phyloP scores from a whole-genome alignment of 1,140 invertebrate genomes.

The Aphelenchoides avenae region DNA sequence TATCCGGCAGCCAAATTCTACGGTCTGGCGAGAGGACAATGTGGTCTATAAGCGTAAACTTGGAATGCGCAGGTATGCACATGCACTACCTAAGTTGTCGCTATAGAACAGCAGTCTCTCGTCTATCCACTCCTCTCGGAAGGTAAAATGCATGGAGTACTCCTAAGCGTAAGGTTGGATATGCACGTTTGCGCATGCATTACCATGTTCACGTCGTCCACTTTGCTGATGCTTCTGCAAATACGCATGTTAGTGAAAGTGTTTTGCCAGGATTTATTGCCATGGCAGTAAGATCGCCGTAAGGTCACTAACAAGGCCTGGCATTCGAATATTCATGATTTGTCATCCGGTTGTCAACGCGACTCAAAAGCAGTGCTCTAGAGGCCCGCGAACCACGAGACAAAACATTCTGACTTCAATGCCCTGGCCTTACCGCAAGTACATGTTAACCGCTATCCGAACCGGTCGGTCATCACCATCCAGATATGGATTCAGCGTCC shows the following conservation, averaged over 20 bases:
- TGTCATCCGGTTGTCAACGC: background rate
- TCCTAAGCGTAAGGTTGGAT: constrained; percentile 15
- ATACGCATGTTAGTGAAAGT: background rate
- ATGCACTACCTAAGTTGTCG: too few species aligned
- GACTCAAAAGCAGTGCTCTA: background rate
- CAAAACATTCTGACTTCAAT: constrained; percentile 4
- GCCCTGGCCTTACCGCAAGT: constrained; percentile 34
- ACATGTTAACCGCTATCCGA: constrained; percentile 73
- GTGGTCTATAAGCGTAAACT: too few species aligned
- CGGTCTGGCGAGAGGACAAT: constrained; percentile 42
- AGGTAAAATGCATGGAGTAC: constrained; percentile 72
- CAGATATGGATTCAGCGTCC: constrained; percentile 28
- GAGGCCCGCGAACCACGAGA: constrained; percentile 1
- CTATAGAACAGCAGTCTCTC: constrained; percentile 74
- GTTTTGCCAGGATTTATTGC: constrained; percentile 13
- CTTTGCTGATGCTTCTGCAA: constrained; percentile 76
- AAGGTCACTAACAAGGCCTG: too few species aligned
- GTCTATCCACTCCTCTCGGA: constrained; percentile 90
- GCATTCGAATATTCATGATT: constrained; percentile 12
- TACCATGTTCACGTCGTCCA: constrained; percentile 94
- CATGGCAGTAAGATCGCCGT: too few species aligned
- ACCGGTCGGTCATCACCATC: constrained; percentile 63
- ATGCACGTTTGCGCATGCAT: constrained; percentile 1
- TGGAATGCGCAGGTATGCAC: too few species aligned
- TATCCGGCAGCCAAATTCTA: constrained; percentile 52